phyloP scores from a whole-genome alignment of 1,140 invertebrate genomes.

The Drosophila burlai region DNA sequence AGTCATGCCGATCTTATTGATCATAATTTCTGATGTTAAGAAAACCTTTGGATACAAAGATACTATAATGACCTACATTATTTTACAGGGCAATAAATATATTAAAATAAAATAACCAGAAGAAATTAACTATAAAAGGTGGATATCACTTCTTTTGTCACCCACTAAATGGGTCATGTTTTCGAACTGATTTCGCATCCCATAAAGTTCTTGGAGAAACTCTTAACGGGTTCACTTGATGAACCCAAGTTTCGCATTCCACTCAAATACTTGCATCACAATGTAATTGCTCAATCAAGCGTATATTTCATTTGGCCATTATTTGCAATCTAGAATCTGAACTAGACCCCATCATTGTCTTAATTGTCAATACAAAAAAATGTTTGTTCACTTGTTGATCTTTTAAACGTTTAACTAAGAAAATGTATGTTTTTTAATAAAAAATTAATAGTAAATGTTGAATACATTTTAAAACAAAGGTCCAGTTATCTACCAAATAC shows the following conservation, averaged over 20 bases:
- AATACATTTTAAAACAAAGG: neutral
- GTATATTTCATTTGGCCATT: neutral
- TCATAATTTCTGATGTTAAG: neutral
- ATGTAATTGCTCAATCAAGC: no score
- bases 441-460: neutral
- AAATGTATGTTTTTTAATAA: neutral
- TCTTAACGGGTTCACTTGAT: neutral
- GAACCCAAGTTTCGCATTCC: neutral
- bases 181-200: no score
- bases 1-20: neutral
- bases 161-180: no score
- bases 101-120: neutral
- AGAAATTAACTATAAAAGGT: neutral
- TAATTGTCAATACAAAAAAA: constrained; percentile 3
- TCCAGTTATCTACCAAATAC: neutral
- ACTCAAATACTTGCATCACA: no score
- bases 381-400: no score
- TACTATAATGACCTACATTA: neutral
- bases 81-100: neutral
- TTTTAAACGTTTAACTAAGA: neutral
- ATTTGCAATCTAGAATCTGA: no score
- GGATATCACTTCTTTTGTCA: neutral
- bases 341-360: neutral
- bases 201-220: no score
- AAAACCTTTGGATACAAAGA: neutral